Percentiles rank a stretch among this genome's conserved stretches.
phyloP scores from a whole-genome alignment of 2,797 vertebrate genomes.

The Anas bahamensis region DNA sequence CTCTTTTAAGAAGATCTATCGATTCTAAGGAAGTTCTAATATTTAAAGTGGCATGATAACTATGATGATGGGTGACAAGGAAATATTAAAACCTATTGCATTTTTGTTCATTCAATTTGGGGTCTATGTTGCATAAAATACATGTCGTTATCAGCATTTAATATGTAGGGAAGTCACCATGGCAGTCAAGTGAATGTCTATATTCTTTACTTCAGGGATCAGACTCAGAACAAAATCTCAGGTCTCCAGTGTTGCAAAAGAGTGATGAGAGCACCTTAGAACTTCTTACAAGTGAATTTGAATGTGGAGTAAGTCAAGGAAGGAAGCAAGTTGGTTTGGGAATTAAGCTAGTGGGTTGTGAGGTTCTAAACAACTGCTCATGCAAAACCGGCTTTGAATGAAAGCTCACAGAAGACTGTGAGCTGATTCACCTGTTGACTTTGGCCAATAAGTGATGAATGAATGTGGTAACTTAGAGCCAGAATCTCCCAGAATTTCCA shows the following conservation, averaged over 20 bases:
- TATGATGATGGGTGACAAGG: neutral
- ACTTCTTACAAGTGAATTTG: neutral
- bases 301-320: neutral
- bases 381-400: neutral
- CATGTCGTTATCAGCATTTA: neutral
- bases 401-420: neutral
- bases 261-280: neutral
- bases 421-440: neutral
- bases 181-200: neutral
- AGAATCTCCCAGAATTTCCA: neutral
- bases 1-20: neutral
- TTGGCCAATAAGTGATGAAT: neutral
- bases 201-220: neutral
- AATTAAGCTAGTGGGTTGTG: neutral
- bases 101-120: neutral
- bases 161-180: neutral
- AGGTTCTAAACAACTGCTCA: neutral
- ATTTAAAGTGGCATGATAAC: neutral
- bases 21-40: neutral
- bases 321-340: neutral
- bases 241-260: neutral
- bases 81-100: neutral
- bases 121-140: neutral
- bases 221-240: neutral
- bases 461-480: neutral